Evolutionary conservation across 2,888 invertebrate genomes (phyloP).

Genomic region (Drosophila pegasa): DNA sequence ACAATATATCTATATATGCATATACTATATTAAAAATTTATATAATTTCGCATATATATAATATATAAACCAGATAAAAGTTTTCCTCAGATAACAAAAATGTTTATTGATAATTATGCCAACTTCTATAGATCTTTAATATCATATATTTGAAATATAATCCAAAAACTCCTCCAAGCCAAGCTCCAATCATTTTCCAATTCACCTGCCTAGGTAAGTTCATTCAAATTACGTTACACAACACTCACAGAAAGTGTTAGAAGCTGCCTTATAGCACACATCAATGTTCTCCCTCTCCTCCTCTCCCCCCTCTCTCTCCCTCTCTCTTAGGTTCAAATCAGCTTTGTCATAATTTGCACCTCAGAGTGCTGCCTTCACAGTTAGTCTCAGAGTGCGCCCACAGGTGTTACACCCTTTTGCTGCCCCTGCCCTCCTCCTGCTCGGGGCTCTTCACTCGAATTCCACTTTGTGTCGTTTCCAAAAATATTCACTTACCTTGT

Average conservation of each 20-base stretch:
- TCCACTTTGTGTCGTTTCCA: background rate
- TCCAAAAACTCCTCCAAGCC: background rate
- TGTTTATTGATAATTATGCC: too few relatives aligned
- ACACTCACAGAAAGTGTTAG: background rate
- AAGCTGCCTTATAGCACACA: too few relatives aligned
- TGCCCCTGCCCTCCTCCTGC: too few relatives aligned
- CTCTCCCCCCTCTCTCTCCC: too few relatives aligned
- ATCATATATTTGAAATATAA: background rate
- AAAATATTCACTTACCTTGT: slow-evolving; percentile 91
- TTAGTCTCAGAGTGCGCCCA: background rate
- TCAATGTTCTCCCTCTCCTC: too few relatives aligned
- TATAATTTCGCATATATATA: too few relatives aligned
- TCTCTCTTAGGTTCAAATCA: too few relatives aligned
- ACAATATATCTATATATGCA: too few relatives aligned
- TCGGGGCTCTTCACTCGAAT: background rate
- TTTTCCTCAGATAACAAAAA: too few relatives aligned
- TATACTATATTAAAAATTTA: too few relatives aligned
- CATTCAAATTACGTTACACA: background rate
- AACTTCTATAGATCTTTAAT: background rate
- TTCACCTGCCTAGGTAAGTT: background rate
- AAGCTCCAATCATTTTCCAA: background rate
- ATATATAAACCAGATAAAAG: too few relatives aligned
- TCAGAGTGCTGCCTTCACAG: background rate
- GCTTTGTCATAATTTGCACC: background rate
- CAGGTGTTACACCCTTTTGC: background rate